Percentiles rank a stretch among this genome's conserved stretches.
Evolutionary conservation across 2,113 vertebrate species (phyloP).

Genomic region (Saguinus imperator): DNA sequence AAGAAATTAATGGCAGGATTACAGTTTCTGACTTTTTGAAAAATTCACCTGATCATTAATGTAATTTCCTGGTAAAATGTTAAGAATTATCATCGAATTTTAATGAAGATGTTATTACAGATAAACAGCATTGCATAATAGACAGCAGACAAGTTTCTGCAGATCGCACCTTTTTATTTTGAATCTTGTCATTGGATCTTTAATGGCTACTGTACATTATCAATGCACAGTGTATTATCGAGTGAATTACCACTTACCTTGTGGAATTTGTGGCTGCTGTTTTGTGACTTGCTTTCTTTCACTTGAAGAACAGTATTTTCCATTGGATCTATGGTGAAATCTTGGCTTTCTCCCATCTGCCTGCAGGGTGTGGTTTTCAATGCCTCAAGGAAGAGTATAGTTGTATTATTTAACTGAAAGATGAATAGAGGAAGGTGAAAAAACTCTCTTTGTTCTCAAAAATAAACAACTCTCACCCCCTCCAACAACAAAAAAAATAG

Average conservation of each 20-base stretch:
- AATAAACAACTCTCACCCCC: too few relatives aligned
- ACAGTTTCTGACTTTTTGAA: neutral
- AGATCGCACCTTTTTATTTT: neutral
- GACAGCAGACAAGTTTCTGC: accelerated
- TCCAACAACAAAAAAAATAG: accelerated
- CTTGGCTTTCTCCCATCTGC: neutral
- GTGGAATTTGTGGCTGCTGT: neutral
- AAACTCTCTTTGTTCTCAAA: neutral
- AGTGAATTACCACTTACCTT: neutral
- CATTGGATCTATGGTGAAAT: neutral
- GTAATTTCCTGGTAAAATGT: conserved; percentile 27
- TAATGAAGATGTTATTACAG: neutral
- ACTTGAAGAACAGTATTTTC: neutral
- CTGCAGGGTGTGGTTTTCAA: neutral
- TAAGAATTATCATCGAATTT: neutral
- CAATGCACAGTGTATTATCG: neutral
- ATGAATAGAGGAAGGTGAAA: neutral
- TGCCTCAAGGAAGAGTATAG: neutral
- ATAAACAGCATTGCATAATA: neutral
- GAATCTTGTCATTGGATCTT: accelerated
- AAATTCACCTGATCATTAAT: neutral
- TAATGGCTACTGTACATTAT: neutral
- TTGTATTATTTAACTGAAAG: neutral
- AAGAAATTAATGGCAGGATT: neutral
- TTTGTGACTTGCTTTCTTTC: neutral